Conservation (phyloP, 2,797 vertebrate genomes). For the Melanotaenia trifasciata region DNA sequence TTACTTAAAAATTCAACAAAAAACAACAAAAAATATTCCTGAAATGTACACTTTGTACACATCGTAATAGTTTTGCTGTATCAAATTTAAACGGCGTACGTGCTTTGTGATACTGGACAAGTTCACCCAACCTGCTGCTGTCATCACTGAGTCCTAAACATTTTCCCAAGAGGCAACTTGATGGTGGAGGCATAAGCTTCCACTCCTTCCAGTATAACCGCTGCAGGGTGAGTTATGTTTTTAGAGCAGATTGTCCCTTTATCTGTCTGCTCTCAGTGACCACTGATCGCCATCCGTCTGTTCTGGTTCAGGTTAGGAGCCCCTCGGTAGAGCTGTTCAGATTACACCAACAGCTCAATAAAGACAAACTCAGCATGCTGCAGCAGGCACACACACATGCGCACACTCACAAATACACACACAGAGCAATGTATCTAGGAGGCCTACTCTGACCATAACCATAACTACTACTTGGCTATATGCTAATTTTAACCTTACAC, state of each 20-base stretch:
- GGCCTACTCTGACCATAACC: conserved; percentile 6
- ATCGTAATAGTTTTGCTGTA: not conserved
- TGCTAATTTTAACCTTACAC: conserved; percentile 13
- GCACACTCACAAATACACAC: conserved; percentile 27
- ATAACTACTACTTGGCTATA: conserved; percentile 1
- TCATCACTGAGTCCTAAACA: conserved; percentile 13
- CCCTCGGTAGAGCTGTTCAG: conserved; percentile 81
- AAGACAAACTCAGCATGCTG: conserved; percentile 78
- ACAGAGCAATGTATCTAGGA: conserved; percentile 8
- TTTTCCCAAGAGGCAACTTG: conserved; percentile 32
- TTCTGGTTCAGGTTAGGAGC: conserved; percentile 65
- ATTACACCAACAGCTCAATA: conserved; percentile 89
- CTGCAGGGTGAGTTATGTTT: conserved; percentile 49
- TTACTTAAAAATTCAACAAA: not conserved
- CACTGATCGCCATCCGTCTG: conserved; percentile 63
- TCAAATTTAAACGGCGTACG: not conserved
- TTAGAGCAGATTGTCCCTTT: conserved; percentile 62
- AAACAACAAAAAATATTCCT: not conserved
- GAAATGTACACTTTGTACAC: not conserved
- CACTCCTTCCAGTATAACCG: conserved; percentile 29
- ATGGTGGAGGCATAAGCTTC: conserved; percentile 13
- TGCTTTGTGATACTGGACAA: not conserved
- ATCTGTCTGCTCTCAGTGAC: conserved; percentile 54
- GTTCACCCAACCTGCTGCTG: conserved; percentile 3
- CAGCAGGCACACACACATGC: conserved; percentile 25